Base-by-base conservation (phyloP, 2,113 vertebrate genomes). In the Psephotus haematonotus region DNA sequence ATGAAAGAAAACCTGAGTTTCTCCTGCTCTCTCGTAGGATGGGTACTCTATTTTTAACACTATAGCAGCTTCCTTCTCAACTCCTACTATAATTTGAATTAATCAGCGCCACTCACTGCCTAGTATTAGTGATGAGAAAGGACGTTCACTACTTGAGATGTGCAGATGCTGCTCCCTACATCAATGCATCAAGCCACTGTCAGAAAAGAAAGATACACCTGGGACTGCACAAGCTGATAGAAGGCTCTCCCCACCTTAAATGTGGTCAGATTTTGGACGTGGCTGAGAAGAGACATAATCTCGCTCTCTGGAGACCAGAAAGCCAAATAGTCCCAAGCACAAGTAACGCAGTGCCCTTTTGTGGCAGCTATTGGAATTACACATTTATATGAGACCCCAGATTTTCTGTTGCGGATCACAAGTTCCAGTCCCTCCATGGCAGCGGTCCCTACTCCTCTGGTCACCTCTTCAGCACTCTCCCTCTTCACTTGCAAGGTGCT, bases 311-410 rank as follows among this genome's bases (percentile, higher is more conserved):
- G 49, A 92, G 55, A 76, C 14, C 80, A 67, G 75, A 77, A 47
- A 93, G 76, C 52, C 86, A 91, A 93, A 52, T 53, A 69, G 47
- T 80, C 74, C 86, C 63, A 87, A 82, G 59, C 43, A 91, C 44
- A 35, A 57, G 44, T 53, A 72, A 76, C 6, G 43, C 60, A 84
- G 70, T 44, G 92, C 86, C 95, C 77, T 77, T 65, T 33, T 72
- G 91, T 85, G 94, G 94, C 77, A 92, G 63, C 80, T 74, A 59
- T 5, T 63, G 88, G 92, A 87, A 95, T 93, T 67, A 93, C 86
- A 94, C 24, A 13, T 78, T 55, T 86, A 79, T 11, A 70, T 2
- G 65, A 91, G 77, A 88, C 13, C 55, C 83, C 41, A 18, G 76
- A 80, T 91, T 83, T 94, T 72, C 91, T 74, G 91, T 55, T 46